Evolutionary conservation across 2,888 invertebrate genomes (phyloP), one percentile per base, ranked within the genome.

Genomic region (Bugula neritina): DNA sequence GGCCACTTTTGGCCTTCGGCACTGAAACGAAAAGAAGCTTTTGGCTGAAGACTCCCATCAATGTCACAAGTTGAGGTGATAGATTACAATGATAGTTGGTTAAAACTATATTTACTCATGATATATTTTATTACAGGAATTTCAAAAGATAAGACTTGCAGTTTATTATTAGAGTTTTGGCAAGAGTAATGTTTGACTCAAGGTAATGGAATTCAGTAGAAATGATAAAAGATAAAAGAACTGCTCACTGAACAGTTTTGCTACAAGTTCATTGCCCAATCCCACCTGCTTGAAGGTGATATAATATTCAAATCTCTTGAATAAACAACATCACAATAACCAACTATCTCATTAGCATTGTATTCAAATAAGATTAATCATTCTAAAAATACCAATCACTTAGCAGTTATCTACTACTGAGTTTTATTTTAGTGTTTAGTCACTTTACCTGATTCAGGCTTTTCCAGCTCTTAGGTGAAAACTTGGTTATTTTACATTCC

Each of bases 381-480:
- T 43, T 43, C 43, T 43, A 43, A 43, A 43, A 43, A 43, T 43
- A 43, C 17, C 17, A 43, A 10, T 17, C 43, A n/a, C n/a, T n/a
- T n/a, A n/a, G n/a, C n/a, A n/a, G n/a, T n/a, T n/a, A n/a, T n/a
- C n/a, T n/a, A n/a, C n/a, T n/a, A n/a, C n/a, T n/a, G n/a, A n/a
- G n/a, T n/a, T n/a, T n/a, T n/a, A n/a, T n/a, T n/a, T n/a, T n/a
- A n/a, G n/a, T n/a, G n/a, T n/a, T n/a, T n/a, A n/a, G n/a, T n/a
- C n/a, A n/a, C n/a, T n/a, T 43, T 31, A 63, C 63, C 63, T 55
- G 55, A 55, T 55, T 55, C 21, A 55, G 55, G n/a, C 55, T 55
- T 85, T 94, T 91, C 94, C 95, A 95, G 86, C 92, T 92, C 87
- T 95, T 95, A 82, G 94, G 93, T 80, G 94, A 94, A 87, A 94